Evolutionary conservation across 2,797 vertebrate species (phyloP).

Genomic region (Champsocephalus esox): DNA sequence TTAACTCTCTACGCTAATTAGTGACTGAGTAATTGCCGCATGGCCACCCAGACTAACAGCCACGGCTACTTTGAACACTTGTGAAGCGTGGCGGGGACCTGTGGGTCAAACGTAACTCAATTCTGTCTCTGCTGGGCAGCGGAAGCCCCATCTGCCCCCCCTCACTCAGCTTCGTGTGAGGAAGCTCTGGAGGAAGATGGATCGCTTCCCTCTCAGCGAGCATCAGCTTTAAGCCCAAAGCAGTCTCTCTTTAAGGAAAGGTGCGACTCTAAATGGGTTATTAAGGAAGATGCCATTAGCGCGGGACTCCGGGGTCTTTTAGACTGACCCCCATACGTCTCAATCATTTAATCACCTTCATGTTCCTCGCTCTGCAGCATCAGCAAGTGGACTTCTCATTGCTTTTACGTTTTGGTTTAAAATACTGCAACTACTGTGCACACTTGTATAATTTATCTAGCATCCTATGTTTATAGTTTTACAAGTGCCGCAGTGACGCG

Average conservation of each 20-base stretch:
- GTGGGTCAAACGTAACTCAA: conserved; percentile 82
- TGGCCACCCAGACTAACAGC: conserved; percentile 61
- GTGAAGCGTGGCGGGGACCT: conserved; percentile 58
- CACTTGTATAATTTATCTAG: no score
- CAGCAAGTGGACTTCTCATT: conserved; percentile 19
- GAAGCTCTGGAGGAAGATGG: conserved; percentile 72
- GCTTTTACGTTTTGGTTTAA: no score
- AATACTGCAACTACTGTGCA: no score
- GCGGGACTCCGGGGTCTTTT: conserved; percentile 57
- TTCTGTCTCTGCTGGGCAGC: conserved; percentile 63
- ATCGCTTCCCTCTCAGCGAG: conserved; percentile 74
- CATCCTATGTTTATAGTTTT: no score
- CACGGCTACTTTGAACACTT: conserved; percentile 55
- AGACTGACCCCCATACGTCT: conserved; percentile 73
- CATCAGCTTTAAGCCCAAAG: conserved; percentile 60
- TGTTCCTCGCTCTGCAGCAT: conserved; percentile 26
- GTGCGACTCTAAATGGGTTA: conserved; percentile 67
- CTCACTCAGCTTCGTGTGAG: conserved; percentile 45
- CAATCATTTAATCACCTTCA: conserved; percentile 60
- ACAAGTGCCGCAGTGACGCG: no score
- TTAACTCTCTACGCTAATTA: conserved; percentile 67
- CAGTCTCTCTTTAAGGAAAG: conserved; percentile 45
- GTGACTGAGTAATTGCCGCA: conserved; percentile 69
- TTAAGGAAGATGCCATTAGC: conserved; percentile 68
- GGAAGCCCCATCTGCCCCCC: conserved; percentile 75